phyloP scores from a whole-genome alignment of 2,888 invertebrate genomes.

The Erebia palarica region DNA sequence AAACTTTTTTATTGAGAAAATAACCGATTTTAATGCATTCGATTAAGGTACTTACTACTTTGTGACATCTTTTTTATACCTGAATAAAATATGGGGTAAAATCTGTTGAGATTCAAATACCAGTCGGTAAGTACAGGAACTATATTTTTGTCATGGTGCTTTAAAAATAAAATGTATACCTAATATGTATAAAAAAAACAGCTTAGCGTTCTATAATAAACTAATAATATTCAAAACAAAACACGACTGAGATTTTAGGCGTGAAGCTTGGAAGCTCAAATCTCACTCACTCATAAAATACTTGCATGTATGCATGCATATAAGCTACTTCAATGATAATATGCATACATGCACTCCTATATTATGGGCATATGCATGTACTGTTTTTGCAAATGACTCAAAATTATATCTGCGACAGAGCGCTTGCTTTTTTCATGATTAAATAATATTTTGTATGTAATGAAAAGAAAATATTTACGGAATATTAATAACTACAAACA shows the following conservation, averaged over 20 bases:
- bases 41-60: too few relatives aligned
- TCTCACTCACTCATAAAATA: constrained; percentile 30
- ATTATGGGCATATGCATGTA: not conserved
- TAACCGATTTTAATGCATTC: constrained; percentile 8
- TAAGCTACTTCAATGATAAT: constrained; percentile 1
- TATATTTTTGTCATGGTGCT: not conserved
- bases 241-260: constrained; percentile 24
- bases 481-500: too few relatives aligned
- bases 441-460: too few relatives aligned
- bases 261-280: constrained; percentile 23
- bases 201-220: not conserved
- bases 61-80: not conserved
- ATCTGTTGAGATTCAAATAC: not conserved
- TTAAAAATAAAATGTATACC: not conserved
- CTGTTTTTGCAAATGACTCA: not conserved
- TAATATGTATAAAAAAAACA: not conserved
- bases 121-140: not conserved
- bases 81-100: too few relatives aligned
- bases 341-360: constrained; percentile 24
- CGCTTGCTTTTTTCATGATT: not conserved
- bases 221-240: constrained; percentile 4
- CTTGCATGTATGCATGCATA: constrained; percentile 24
- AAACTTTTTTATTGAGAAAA: not conserved
- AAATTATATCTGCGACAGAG: not conserved
- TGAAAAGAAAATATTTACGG: too few relatives aligned